Base-by-base conservation (phyloP, 2,113 vertebrate genomes). In the Proterorhinus semilunaris region DNA sequence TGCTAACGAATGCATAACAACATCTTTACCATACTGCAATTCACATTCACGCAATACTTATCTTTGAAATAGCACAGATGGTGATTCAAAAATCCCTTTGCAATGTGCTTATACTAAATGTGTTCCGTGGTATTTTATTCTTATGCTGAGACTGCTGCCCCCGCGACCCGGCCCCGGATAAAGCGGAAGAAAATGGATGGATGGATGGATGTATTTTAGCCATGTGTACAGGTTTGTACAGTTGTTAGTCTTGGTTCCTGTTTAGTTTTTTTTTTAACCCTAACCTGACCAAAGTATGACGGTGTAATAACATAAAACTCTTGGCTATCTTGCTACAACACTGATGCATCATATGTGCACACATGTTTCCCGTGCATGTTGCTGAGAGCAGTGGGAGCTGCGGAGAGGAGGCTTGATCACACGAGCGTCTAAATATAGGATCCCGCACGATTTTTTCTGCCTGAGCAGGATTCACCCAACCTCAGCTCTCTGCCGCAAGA, bases 381-480 rank as follows among this genome's bases (percentile, higher is more conserved):
- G 46, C 53, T 27, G 53, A 53, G 52, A 17, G 42, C 64, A 57
- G 50, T 3, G n/a, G 69, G 66, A 6, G 50, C 66, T 70, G 80
- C 70, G 68, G 70, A 81, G 72, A n/a, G 59, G 68, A 83, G 68
- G 36, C 85, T 42, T 58, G 71, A 81, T 88, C 86, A 84, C 84
- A 84, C 76, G 11, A 11, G 68, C 63, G 45, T 86, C 87, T 89
- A 89, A 89, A 88, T 88, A 89, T 89, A 89, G 87, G 85, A 83
- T 61, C 69, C 75, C 69, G 72, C 82, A 81, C 73, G 72, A 86
- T 81, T 86, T 86, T 74, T 86, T 85, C 81, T 81, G 86, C 82
- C 80, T 78, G 86, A 87, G 71, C 83, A 82, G 88, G 81, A 87
- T 84, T 89, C 79, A 86, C 86, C 78, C 87, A 80, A 55, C 72